phyloP scores from a whole-genome alignment of 53 echinoderm and acorn worm genomes.

The Hippasteria phrygiana region DNA sequence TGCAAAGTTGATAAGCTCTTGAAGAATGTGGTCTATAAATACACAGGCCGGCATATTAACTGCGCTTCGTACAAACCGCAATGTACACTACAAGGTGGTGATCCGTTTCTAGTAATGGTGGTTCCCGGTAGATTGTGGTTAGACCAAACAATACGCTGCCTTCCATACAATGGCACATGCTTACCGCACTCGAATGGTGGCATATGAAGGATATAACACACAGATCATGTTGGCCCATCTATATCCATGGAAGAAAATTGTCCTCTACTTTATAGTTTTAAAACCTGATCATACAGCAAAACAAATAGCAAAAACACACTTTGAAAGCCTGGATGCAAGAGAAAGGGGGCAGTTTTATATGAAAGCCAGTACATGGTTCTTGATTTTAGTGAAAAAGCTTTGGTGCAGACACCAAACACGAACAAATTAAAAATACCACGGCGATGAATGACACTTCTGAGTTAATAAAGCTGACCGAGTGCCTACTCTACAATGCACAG shows the following conservation, averaged over 20 bases:
- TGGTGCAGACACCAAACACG: neutral
- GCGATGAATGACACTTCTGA: constrained; percentile 12
- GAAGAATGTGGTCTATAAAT: constrained; percentile 36
- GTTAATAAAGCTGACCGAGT: neutral
- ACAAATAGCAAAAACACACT: no score
- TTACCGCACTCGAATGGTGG: neutral
- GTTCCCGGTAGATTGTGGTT: constrained; percentile 15
- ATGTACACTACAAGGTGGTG: constrained; percentile 1
- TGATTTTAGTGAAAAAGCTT: constrained; percentile 30
- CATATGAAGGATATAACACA: neutral
- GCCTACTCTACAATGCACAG: neutral
- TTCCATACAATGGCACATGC: constrained; percentile 37
- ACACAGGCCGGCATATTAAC: neutral
- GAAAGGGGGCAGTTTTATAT: no score
- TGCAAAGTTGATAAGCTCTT: constrained; percentile 54
- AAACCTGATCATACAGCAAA: no score
- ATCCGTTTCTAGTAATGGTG: neutral
- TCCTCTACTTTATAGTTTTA: no score
- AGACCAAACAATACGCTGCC: constrained; percentile 17
- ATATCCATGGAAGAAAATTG: no score
- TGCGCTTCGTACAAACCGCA: neutral
- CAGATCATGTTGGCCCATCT: no score
- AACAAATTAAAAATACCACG: constrained; percentile 36
- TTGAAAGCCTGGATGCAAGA: no score
- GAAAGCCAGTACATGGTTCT: no score